Conservation (phyloP, 2,888 invertebrate genomes). For the Agonopterix arenella region DNA sequence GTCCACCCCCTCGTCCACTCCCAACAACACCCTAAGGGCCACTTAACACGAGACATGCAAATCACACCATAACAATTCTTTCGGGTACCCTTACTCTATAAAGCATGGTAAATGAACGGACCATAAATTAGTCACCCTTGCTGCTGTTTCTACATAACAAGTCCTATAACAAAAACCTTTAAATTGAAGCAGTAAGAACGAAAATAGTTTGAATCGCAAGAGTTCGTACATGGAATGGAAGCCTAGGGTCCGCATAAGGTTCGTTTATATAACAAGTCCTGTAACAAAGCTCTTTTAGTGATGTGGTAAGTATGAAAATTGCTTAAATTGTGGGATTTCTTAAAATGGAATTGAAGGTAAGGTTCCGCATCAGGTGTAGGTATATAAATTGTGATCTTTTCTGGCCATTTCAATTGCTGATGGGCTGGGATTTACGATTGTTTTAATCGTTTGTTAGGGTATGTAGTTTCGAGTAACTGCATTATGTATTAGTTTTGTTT, state of each 20-base stretch:
- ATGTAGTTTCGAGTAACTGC: too few relatives aligned
- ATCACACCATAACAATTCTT: constrained; percentile 60
- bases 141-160: not conserved
- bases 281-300: too few relatives aligned
- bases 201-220: too few relatives aligned
- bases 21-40: constrained; percentile 21
- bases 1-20: constrained; percentile 14
- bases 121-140: constrained; percentile 46
- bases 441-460: not conserved
- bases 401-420: constrained; percentile 22
- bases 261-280: too few relatives aligned
- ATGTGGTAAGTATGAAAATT: too few relatives aligned
- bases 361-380: constrained; percentile 30
- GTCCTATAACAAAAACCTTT: too few relatives aligned
- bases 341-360: too few relatives aligned
- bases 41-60: constrained; percentile 57
- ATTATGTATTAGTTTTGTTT: too few relatives aligned
- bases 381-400: constrained; percentile 44
- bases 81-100: constrained; percentile 33
- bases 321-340: too few relatives aligned
- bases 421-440: constrained; percentile 6
- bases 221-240: too few relatives aligned
- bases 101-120: constrained; percentile 55
- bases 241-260: too few relatives aligned
- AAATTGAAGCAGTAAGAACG: too few relatives aligned